Percentiles rank a stretch among this genome's conserved stretches.
phyloP scores from a whole-genome alignment of 2,888 invertebrate species.

The Blastobasis lacticolella region DNA sequence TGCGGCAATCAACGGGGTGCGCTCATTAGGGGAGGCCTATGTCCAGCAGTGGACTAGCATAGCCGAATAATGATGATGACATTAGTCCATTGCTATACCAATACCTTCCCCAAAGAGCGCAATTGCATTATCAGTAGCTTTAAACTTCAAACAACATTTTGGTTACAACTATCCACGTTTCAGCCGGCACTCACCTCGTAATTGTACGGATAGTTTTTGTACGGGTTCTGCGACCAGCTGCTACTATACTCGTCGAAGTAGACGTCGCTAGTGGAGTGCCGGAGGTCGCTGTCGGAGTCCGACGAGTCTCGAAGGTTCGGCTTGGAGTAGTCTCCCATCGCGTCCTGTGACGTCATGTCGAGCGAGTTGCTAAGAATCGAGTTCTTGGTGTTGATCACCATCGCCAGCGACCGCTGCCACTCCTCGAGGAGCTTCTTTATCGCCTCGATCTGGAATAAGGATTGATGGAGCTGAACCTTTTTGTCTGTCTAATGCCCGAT shows the following conservation, averaged over 20 bases:
- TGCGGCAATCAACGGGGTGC: no score
- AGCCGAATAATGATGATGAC: no score
- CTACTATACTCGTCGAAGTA: conserved; percentile 40
- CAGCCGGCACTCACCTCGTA: conserved; percentile 31
- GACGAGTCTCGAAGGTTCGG: conserved; percentile 34
- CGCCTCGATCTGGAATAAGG: conserved; percentile 43
- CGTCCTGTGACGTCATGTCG: conserved; percentile 48
- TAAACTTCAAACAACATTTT: no score
- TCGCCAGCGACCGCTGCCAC: conserved; percentile 55
- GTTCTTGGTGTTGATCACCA: conserved; percentile 47
- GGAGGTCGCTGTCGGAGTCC: conserved; percentile 43
- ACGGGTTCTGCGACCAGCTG: conserved; percentile 38
- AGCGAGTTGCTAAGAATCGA: conserved; percentile 36
- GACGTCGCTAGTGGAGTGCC: conserved; percentile 26
- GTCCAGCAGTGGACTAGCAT: no score
- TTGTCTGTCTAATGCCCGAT: no score
- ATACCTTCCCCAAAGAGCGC: no score
- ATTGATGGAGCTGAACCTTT: no score
- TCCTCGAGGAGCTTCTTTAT: conserved; percentile 52
- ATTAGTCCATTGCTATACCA: no score
- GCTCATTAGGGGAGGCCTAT: no score
- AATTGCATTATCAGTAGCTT: no score
- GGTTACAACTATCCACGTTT: no score
- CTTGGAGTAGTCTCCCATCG: conserved; percentile 55
- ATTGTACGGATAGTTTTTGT: conserved; percentile 27